Evolutionary conservation across 2,113 vertebrate genomes (phyloP), one percentile per base, ranked within the genome.

Genomic region (Neogale vison): DNA sequence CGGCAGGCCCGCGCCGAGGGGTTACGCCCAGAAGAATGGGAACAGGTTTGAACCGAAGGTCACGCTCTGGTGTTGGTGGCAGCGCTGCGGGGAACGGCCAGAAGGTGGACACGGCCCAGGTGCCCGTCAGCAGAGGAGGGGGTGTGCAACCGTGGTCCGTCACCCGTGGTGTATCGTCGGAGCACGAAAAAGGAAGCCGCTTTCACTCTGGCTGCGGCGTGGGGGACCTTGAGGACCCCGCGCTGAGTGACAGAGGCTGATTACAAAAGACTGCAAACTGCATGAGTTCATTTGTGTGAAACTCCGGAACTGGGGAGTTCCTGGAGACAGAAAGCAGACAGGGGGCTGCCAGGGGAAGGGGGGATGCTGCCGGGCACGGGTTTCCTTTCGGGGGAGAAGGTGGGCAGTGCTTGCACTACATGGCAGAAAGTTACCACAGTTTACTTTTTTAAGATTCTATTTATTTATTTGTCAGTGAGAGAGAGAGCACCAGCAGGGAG

Each of bases 131-230:
- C 29, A 14, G 47, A 52, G 1, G n/a, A 23, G 9, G 0, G n/a
- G 71, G 7, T 6, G 34, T 12, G 14, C 55, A 3, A 15, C 18
- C 0, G 1, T 0, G 34, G 24, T 0, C 57, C 21, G 0, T 18
- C 50, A 0, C 4, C 6, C 11, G 1, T 0, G 18, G 23, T 55
- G 2, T 18, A 5, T 29, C 26, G 34, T 13, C 9, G 1, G 23
- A 6, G 45, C 83, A 1, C 0, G 0, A 8, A 29, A 15, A 81
- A 6, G 57, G 57, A 9, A 0, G 14, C 7, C 0, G 1, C 1
- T 0, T 11, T 0, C 45, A 13, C 29, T 0, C 2, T 0, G 0
- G 7, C 52, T 0, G 0, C 13, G 0, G 9, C 1, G 0, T 0
- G 1, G 13, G 0, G 0, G 88, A 2, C 6, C 7, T 1, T 0